Conservation (phyloP, 2,113 vertebrate species). For the Alexandromys fortis region DNA sequence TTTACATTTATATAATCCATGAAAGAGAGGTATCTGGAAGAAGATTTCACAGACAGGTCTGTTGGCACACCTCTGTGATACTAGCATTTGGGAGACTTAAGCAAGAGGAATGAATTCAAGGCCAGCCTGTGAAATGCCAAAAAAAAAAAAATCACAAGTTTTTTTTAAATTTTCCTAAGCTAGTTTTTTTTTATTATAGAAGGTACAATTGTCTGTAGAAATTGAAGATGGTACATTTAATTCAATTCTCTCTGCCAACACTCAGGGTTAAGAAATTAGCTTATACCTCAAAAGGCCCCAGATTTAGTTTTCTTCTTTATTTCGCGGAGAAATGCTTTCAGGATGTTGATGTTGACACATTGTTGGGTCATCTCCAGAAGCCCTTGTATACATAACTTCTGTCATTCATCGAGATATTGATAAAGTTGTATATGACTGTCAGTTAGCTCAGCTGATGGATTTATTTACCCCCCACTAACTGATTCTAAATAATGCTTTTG, state of each 20-base stretch:
- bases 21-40: not conserved
- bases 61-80: not conserved
- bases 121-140: not conserved
- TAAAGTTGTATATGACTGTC: not conserved
- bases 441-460: not conserved
- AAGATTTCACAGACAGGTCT: not conserved
- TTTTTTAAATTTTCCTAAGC: not conserved
- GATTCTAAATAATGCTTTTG: not conserved
- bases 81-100: not conserved
- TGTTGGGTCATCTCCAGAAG: not conserved
- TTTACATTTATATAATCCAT: conserved; percentile 2
- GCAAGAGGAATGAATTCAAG: not conserved
- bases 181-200: not conserved
- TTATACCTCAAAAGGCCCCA: conserved; percentile 9
- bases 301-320: not conserved
- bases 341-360: not conserved
- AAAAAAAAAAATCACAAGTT: not conserved
- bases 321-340: not conserved
- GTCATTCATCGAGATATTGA: not conserved
- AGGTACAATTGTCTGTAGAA: not conserved
- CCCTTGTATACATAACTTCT: not conserved
- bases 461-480: not conserved
- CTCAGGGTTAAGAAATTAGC: not conserved
- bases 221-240: not conserved
- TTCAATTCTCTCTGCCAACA: not conserved